Evolutionary conservation across 2,113 vertebrate genomes (phyloP).

Genomic region (Copsychus sechellarum): DNA sequence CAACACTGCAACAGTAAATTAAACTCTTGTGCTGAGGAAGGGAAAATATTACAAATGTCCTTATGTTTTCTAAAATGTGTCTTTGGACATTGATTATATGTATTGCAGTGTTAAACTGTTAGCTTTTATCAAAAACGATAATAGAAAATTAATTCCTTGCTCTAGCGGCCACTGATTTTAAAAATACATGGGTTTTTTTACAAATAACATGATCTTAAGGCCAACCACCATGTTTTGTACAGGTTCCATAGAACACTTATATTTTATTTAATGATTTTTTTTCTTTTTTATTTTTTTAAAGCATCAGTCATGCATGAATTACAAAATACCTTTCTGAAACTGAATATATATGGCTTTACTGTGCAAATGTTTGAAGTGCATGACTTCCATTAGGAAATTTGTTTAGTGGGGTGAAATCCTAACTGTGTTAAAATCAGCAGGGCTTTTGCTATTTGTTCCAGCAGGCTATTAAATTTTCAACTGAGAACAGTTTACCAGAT

Average conservation of each 20-base stretch:
- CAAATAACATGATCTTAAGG: not conserved
- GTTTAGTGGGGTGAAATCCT: constrained; percentile 20
- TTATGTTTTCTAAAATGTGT: not conserved
- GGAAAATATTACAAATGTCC: not conserved
- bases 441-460: constrained; percentile 52
- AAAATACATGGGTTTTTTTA: not conserved
- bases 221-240: not conserved
- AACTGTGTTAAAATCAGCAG: constrained; percentile 37
- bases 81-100: not conserved
- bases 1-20: not conserved
- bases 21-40: not conserved
- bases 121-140: not conserved
- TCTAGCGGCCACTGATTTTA: not conserved
- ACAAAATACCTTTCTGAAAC: constrained; percentile 17
- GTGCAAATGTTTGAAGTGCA: constrained; percentile 8
- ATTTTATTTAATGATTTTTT: not conserved
- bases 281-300: not conserved
- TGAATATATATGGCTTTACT: not conserved
- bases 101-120: not conserved
- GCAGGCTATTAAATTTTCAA: not conserved
- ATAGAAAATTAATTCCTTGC: not conserved
- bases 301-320: not conserved
- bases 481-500: not conserved
- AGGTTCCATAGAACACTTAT: not conserved
- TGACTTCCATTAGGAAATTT: constrained; percentile 1